These are phyloP conservation scores for Pachyramphus minor DNA, from an alignment of 2,113 vertebrate genomes.

Conservation along the genomic window DNA sequence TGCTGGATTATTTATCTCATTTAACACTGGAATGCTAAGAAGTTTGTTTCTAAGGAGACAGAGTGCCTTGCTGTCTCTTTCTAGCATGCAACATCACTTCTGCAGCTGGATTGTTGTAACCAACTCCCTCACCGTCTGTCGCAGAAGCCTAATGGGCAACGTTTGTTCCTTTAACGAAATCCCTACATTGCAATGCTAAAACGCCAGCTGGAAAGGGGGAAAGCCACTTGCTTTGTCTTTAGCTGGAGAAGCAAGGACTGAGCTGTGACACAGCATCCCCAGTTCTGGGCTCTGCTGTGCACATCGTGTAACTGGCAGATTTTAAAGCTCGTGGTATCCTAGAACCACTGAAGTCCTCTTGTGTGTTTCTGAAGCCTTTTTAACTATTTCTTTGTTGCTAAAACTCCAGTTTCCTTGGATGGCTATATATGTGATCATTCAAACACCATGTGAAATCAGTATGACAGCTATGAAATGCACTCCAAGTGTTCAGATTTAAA, in stretches of 20 bases:
- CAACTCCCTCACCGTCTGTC: neutral
- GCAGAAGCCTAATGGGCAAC: accelerated
- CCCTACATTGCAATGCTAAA: neutral
- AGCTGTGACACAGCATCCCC: neutral
- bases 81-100: neutral
- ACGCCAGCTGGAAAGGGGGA: neutral
- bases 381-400: neutral
- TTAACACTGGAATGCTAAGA: neutral
- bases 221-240: neutral
- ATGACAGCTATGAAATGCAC: neutral
- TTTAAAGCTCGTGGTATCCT: neutral
- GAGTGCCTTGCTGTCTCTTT: neutral
- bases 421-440: neutral
- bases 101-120: neutral
- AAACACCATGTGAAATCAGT: neutral
- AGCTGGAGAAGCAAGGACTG: neutral
- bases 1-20: neutral
- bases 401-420: neutral
- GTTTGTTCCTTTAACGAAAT: neutral
- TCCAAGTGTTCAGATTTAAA: neutral
- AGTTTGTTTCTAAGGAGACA: neutral
- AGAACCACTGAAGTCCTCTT: neutral
- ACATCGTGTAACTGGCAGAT: neutral
- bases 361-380: neutral
- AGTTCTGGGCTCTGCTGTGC: neutral